Percentiles rank a stretch among this genome's conserved stretches.
These are phyloP conservation scores for Resseliella maxima DNA, from an alignment of 2,888 invertebrate species.

Conservation along the genomic window DNA sequence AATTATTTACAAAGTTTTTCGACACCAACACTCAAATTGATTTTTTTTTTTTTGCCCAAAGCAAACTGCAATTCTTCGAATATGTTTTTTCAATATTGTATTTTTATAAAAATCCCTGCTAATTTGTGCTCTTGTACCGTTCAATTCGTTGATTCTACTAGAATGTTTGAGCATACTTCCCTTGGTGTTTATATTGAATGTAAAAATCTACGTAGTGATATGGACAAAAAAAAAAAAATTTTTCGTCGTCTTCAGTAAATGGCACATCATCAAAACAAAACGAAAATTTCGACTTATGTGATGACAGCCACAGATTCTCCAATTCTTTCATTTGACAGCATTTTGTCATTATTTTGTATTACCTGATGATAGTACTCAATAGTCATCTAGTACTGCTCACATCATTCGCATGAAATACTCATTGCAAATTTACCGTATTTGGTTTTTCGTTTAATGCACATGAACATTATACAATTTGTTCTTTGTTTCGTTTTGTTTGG, in stretches of 20 bases:
- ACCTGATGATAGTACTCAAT: neutral
- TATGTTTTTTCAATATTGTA: neutral
- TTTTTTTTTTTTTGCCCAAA: too few species aligned
- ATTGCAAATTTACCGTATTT: neutral
- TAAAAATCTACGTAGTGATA: neutral
- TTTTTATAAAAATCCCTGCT: too few species aligned
- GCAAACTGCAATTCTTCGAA: too few species aligned
- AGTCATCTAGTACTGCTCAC: neutral
- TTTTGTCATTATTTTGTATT: neutral
- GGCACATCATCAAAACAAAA: slow-evolving; percentile 46
- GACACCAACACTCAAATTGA: too few species aligned
- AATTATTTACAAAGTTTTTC: neutral
- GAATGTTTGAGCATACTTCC: too few species aligned
- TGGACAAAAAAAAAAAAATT: neutral
- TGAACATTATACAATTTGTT: neutral
- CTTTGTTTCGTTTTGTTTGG: neutral
- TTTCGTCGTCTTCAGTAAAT: neutral
- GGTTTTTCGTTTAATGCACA: neutral
- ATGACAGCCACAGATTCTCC: neutral
- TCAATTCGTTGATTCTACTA: too few species aligned
- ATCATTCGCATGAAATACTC: neutral
- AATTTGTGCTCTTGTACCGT: too few species aligned
- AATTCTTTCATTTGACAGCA: slow-evolving; percentile 33
- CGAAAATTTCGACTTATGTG: slow-evolving; percentile 7
- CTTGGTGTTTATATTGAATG: neutral